A percentile compares a stretch with the other conserved stretches of the same genome.
Evolutionary conservation across 2,797 vertebrate species (phyloP).

Genomic region (Cirrhinus molitorella): DNA sequence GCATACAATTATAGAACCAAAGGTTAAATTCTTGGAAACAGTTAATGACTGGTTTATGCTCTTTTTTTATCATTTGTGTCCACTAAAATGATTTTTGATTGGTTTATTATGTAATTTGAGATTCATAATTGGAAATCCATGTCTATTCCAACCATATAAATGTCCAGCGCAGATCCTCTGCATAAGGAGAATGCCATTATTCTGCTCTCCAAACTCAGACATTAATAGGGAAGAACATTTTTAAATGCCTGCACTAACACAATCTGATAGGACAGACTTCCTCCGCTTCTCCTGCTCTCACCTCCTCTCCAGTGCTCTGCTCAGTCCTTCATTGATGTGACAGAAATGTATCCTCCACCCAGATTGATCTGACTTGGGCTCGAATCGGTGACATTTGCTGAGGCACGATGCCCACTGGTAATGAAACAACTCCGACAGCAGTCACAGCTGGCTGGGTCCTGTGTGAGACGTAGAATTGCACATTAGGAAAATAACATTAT

Average conservation of each 20-base stretch:
- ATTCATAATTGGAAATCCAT: constrained; percentile 6
- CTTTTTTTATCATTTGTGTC: background rate
- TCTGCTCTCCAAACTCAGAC: background rate
- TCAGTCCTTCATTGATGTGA: constrained; percentile 43
- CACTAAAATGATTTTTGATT: background rate
- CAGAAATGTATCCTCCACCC: constrained; percentile 37
- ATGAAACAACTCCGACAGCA: constrained; percentile 43
- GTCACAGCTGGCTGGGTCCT: constrained; percentile 52
- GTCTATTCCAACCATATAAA: background rate
- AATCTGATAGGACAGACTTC: constrained; percentile 39
- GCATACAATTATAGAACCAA: background rate
- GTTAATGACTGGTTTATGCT: background rate
- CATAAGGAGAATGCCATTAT: constrained; percentile 28
- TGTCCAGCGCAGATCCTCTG: background rate
- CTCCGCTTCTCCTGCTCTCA: constrained; percentile 44
- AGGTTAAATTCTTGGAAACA: background rate
- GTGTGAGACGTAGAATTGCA: constrained; percentile 49
- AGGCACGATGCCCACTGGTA: constrained; percentile 41
- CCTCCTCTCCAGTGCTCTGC: constrained; percentile 4
- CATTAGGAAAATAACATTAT: constrained; percentile 66
- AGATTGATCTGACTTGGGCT: constrained; percentile 58
- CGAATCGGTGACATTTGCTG: constrained; percentile 51
- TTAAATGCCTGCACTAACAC: constrained; percentile 42
- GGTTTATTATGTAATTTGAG: constrained; percentile 10
- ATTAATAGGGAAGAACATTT: constrained; percentile 29